Percentiles rank a stretch among this genome's conserved stretches.
phyloP scores from a whole-genome alignment of 2,888 invertebrate species.

The Rhopalosiphum nymphaeae region DNA sequence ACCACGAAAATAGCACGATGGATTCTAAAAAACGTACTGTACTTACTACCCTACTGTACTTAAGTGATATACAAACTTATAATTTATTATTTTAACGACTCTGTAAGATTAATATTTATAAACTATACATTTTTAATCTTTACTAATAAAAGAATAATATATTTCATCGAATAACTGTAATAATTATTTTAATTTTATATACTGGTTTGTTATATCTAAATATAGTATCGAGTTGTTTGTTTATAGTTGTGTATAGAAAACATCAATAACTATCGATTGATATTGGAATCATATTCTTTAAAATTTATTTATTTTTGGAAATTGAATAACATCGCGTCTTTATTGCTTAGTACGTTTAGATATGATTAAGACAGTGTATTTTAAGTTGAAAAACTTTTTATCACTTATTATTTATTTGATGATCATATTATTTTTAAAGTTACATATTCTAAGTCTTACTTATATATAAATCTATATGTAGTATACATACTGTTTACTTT shows the following conservation, averaged over 20 bases:
- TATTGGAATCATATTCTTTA: not conserved
- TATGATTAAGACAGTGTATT: slow-evolving; percentile 8
- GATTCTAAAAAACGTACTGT: not conserved
- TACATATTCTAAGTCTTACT: not conserved
- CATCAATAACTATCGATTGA: not conserved
- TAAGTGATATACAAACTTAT: not conserved
- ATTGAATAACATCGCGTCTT: not conserved
- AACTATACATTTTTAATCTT: not conserved
- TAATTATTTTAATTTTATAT: not conserved
- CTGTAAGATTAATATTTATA: not conserved
- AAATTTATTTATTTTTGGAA: not conserved
- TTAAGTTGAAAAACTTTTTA: not conserved
- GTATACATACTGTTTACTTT: not conserved
- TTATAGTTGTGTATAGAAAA: not conserved
- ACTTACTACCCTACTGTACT: not conserved
- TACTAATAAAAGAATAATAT: not conserved
- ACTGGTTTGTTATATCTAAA: not conserved
- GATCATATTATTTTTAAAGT: not conserved
- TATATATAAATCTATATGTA: not conserved
- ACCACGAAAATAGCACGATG: not conserved
- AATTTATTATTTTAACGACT: not conserved
- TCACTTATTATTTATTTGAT: not conserved
- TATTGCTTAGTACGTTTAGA: not conserved
- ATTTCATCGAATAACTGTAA: not conserved
- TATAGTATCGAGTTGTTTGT: not conserved